Evolutionary conservation across 92 coral and sea anemone genomes (phyloP), one percentile per base, ranked within the genome.

Genomic region (Parazoanthus atlanticus): DNA sequence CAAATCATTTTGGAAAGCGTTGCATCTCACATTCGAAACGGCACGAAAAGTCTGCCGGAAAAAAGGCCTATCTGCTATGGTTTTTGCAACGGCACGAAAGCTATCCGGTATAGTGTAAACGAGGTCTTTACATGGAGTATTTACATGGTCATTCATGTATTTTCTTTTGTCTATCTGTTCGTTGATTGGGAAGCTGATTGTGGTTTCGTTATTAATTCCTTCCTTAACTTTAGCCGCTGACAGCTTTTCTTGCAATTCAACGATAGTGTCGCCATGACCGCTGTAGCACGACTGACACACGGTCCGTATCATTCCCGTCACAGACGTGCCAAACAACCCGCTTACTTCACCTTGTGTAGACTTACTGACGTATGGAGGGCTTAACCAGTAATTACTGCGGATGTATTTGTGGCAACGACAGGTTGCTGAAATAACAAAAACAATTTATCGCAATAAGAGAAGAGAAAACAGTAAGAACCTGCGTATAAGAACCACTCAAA

Each of bases 391-490:
- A 21, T 75, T 75, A 10, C 46, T 19, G 46, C 31, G 28, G 25
- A 75, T 36, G 15, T n/a, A 19, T 75, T 75, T 34, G 79, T 75
- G 79, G 16, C 79, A 75, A 16, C 79, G 79, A n/a, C 79, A 75
- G 25, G 79, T 75, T 75, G 21, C 79, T 75, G 43, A 52, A 52
- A 52, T 12, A 13, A 52, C 3, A 34, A n/a, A 1, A 75, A 33
- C 29, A 23, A 36, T 21, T 21, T 23, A 19, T 3, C 8, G 36
- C 16, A 70, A 33, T 9, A 75, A 21, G 31, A 19, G 49, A 33
- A 8, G n/a, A 1, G 28, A 25, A 23, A 2, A 5, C n/a, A 61
- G 69, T 61, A 61, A 61, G 21, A 61, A 19, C 1, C 6, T 8
- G 26, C 5, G 6, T 61, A 56, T 61, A 61, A 61, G 7, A 61